These are phyloP conservation scores for Pseudomyrmex flavicornis DNA, from an alignment of 1,140 invertebrate genomes.

Conservation along the genomic window DNA sequence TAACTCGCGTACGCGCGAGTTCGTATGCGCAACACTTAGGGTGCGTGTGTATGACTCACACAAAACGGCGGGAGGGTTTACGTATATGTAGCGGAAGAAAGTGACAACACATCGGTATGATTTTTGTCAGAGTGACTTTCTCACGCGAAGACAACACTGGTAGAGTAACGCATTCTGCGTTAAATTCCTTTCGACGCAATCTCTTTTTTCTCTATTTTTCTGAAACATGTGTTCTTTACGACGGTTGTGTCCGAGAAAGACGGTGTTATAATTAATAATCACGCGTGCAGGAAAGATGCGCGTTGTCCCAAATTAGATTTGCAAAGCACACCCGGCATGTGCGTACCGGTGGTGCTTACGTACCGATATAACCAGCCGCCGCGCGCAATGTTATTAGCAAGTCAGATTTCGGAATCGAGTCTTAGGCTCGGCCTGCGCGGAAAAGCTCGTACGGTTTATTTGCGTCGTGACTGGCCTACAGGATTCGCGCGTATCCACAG, in stretches of 20 bases:
- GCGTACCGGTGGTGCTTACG: background rate
- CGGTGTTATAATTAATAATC: conserved; percentile 43
- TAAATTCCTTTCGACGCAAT: too few relatives aligned
- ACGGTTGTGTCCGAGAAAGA: conserved; percentile 1
- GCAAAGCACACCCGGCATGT: conserved; percentile 46
- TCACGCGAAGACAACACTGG: too few relatives aligned
- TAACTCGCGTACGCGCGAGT: background rate
- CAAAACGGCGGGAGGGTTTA: background rate
- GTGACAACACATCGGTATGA: too few relatives aligned
- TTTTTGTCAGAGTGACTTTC: too few relatives aligned
- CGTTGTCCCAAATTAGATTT: conserved; percentile 57
- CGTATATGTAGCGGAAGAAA: too few relatives aligned
- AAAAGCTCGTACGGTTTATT: conserved; percentile 55
- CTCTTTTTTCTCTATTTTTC: too few relatives aligned
- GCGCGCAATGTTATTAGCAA: conserved; percentile 47
- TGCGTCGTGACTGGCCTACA: conserved; percentile 44
- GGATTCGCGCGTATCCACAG: background rate
- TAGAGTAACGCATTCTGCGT: too few relatives aligned
- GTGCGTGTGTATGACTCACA: too few relatives aligned
- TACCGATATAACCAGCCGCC: background rate
- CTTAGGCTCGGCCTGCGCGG: conserved; percentile 49
- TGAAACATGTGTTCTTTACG: too few relatives aligned
- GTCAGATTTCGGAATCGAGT: conserved; percentile 55
- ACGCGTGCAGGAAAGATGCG: conserved; percentile 5
- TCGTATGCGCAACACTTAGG: background rate